phyloP scores from a whole-genome alignment of 1,140 invertebrate species.

The Pollicipes pollicipes region DNA sequence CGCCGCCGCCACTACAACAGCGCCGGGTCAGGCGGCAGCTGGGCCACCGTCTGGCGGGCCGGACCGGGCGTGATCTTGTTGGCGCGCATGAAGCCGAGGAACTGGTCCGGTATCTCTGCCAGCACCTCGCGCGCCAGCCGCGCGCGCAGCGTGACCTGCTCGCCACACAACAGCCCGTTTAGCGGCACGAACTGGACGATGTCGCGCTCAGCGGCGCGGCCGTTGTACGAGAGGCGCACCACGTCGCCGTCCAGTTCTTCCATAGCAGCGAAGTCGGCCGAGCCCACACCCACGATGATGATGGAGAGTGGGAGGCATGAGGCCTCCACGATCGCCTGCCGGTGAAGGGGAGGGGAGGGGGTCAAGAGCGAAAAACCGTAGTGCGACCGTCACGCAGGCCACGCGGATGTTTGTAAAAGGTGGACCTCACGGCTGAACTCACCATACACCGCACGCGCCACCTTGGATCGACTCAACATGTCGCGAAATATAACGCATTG shows the following conservation, averaged over 20 bases:
- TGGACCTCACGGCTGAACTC: no score
- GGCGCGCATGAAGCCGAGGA: constrained; percentile 39
- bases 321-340: constrained; percentile 32
- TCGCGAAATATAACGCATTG: background rate
- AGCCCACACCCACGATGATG: constrained; percentile 42
- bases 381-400: no score
- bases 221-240: constrained; percentile 30
- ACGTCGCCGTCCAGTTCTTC: constrained; percentile 39
- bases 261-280: constrained; percentile 39
- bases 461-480: constrained; percentile 1
- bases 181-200: constrained; percentile 43
- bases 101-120: constrained; percentile 41
- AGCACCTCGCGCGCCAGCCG: constrained; percentile 39
- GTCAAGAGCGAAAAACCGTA: background rate
- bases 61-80: constrained; percentile 31
- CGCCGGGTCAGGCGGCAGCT: background rate
- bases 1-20: background rate
- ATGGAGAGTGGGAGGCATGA: constrained; percentile 38
- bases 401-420: no score
- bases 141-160: constrained; percentile 30
- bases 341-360: constrained; percentile 21
- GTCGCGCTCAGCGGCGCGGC: constrained; percentile 34
- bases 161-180: constrained; percentile 31
- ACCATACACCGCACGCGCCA: no score
- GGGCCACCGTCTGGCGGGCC: constrained; percentile 10